Evolutionary conservation across 1,140 invertebrate genomes (phyloP), one percentile per base, ranked within the genome.

Genomic region (Limonius californicus): DNA sequence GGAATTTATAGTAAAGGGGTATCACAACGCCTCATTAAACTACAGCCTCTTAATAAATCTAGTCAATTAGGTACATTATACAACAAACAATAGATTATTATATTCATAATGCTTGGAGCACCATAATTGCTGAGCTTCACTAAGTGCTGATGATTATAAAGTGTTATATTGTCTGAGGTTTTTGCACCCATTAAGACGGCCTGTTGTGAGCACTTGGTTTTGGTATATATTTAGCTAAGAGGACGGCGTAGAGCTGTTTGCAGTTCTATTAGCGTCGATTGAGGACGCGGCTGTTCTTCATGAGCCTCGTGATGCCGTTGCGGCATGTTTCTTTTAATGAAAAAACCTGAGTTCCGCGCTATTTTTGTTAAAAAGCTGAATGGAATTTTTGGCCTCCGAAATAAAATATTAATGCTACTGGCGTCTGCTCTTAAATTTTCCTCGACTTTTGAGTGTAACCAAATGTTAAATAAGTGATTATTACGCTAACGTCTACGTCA

Each of bases 131-230:
- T 39, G n/a, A 39, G 35, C 35, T 39, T 9, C n/a, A 14, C 35
- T 39, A 39, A 39, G 35, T 39, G 35, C 35, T 39, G 35, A 39
- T 39, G 35, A 39, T 39, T 39, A 39, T 39, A 39, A 39, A 39
- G 35, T 39, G 35, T 39, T 39, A 39, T 39, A 39, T 39, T 39
- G 35, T 39, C 35, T 39, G 35, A 39, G 35, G 35, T 39, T 39
- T 39, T 39, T 39, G 35, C 35, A 11, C 35, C 35, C 35, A 39
- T 39, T 39, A 39, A 39, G 35, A 12, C n/a, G 35, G 35, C 35
- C 7, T 39, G 35, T 39, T 39, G 35, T 39, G 35, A 39, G 35
- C 35, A 39, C 35, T 39, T 39, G 35, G n/a, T 14, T 39, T 39
- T 39, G 35, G 35, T 39, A 39, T 39, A 39, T 39, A 39, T 39